Evolutionary conservation across 2,888 invertebrate species (phyloP).

Genomic region (Caradrina kadenii): DNA sequence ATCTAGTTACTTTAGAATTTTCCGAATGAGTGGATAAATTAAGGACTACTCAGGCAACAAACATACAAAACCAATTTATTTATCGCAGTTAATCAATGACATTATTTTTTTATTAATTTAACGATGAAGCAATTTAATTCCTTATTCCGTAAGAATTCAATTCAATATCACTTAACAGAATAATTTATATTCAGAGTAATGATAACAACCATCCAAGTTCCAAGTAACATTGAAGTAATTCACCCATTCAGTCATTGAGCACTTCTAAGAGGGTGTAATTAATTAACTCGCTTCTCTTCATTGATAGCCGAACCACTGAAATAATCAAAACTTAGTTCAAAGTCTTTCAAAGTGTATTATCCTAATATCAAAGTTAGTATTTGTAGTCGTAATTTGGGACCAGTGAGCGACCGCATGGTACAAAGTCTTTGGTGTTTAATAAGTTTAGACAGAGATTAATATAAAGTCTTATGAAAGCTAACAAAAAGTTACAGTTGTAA

Average conservation of each 20-base stretch:
- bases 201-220: constrained; percentile 33
- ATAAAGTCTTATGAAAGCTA: constrained; percentile 26
- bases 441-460: constrained; percentile 32
- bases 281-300: constrained; percentile 44
- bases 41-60: no score
- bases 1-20: no score
- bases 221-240: constrained; percentile 26
- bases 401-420: neutral
- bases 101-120: neutral
- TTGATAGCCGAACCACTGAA: constrained; percentile 39
- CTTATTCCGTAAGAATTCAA: constrained; percentile 1
- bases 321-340: constrained; percentile 40
- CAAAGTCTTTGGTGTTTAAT: constrained; percentile 24
- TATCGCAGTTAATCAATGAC: neutral
- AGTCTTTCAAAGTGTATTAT: constrained; percentile 30
- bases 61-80: no score
- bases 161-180: constrained; percentile 22
- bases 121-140: neutral
- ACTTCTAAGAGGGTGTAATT: constrained; percentile 41
- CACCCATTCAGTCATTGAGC: constrained; percentile 33
- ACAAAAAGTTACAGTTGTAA: constrained; percentile 34
- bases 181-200: constrained; percentile 21
- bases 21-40: no score
- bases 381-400: constrained; percentile 10
- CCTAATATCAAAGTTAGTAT: constrained; percentile 27